Base-by-base conservation (phyloP, 1,140 invertebrate genomes). In the Philotrypesis tridentata region DNA sequence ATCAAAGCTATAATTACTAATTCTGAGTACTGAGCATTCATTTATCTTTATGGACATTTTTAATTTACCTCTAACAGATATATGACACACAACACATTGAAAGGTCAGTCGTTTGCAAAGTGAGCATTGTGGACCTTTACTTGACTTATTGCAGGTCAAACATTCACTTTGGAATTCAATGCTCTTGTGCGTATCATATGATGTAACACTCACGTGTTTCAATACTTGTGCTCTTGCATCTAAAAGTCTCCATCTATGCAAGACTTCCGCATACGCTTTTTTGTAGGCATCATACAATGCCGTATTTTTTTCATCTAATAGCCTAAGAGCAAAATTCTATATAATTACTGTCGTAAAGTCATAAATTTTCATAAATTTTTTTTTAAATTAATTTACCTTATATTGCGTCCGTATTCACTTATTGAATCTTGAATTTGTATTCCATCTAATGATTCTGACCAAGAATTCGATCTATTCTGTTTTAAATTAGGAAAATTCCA, bases 241-340 rank as follows among this genome's bases (percentile, higher is more conserved):
- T 8, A 97, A 90, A 27, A 98, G 91, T 84, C 96, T 94, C 95
- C 95, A 96, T 9, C 96, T 92, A 87, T 98, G 96, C 9, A 99
- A 91, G 25, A 98, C 95, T 87, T 98, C 97, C 0, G 97, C 96
- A 89, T 99, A 99, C 0, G 95, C 94, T 82, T 95, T 93, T 88
- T 98, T 98, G 85, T 97, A 98, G 72, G 95, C 94, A 88, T 98
- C 97, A 87, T 98, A 98, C 4, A 97, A 90, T 31, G 91, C 88
- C 84, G 90, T 92, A 84, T 90, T 91, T 82, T 89, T 93, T 33
- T 93, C 93, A 86, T 95, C 93, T 4, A 95, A 83, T 29, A 88
- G 86, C 25, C 89, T 91, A 40, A 74, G 48, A 63, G n/a, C 11
- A 27, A 79, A 55, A 25, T n/a, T n/a, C n/a, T n/a, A n/a, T n/a